Conservation (phyloP, 1,140 invertebrate genomes). For the Drosophila truncata region DNA sequence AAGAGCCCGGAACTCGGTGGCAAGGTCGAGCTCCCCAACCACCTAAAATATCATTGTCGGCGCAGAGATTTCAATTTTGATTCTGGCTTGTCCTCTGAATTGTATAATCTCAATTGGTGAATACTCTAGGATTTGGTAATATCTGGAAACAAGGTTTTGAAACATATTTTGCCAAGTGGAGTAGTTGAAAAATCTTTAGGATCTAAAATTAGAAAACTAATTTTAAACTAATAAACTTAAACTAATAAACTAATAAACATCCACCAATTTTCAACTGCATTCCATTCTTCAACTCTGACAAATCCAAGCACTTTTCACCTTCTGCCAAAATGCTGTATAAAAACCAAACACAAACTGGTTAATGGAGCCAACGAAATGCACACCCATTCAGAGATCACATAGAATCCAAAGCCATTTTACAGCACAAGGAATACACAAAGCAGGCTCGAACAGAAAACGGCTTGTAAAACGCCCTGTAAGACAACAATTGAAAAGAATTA, state of each 20-base stretch:
- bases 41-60: constrained; percentile 43
- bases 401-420: background rate
- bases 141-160: background rate
- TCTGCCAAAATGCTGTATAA: background rate
- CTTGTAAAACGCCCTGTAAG: constrained; percentile 71
- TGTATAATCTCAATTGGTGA: constrained; percentile 24
- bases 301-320: background rate
- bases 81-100: constrained; percentile 8
- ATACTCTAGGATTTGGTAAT: constrained; percentile 9
- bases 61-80: constrained; percentile 74
- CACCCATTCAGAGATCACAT: background rate
- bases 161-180: background rate
- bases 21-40: constrained; percentile 19
- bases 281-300: background rate
- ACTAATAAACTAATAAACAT: background rate
- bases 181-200: too few relatives aligned
- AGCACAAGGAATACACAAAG: constrained; percentile 1
- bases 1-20: constrained; percentile 1
- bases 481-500: constrained; percentile 82
- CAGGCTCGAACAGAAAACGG: constrained; percentile 44
- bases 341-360: constrained; percentile 6
- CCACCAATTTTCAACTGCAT: background rate
- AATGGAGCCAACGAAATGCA: constrained; percentile 14
- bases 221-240: background rate
- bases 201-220: background rate